These are phyloP conservation scores for Drosophila willistoni DNA, from an alignment of 1,140 invertebrate species.

Conservation along the genomic window DNA sequence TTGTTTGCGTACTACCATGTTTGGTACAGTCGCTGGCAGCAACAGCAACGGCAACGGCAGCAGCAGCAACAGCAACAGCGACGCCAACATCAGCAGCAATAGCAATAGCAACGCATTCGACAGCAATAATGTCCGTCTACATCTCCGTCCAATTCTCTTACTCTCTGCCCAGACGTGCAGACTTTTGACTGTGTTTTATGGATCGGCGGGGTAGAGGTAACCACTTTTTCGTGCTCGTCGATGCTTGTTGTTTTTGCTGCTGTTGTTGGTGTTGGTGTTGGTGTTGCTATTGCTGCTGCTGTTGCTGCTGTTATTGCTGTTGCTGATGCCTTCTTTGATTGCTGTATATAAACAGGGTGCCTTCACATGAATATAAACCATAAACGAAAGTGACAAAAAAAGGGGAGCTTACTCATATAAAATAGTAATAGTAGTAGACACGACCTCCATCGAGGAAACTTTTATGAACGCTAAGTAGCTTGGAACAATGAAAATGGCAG, in stretches of 20 bases:
- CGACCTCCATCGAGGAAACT: neutral
- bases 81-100: conserved; percentile 20
- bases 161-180: conserved; percentile 70
- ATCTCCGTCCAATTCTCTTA: conserved; percentile 6
- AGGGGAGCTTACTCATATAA: neutral
- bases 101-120: conserved; percentile 36
- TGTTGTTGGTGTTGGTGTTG: conserved; percentile 46
- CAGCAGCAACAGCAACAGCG: conserved; percentile 27
- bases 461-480: neutral
- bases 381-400: conserved; percentile 12
- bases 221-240: conserved; percentile 76
- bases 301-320: conserved; percentile 31
- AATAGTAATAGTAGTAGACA: neutral
- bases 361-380: conserved; percentile 3
- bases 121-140: conserved; percentile 70
- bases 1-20: conserved; percentile 59
- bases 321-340: conserved; percentile 68
- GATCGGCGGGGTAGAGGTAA: conserved; percentile 48
- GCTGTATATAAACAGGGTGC: conserved; percentile 64
- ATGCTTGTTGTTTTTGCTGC: conserved; percentile 39
- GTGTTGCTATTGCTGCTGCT: conserved; percentile 33
- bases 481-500: neutral
- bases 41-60: conserved; percentile 33
- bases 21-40: conserved; percentile 74
- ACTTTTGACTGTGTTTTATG: conserved; percentile 68